Percentiles rank a stretch among this genome's conserved stretches.
These are phyloP conservation scores for Parasteatoda tepidariorum DNA, from an alignment of 1,140 invertebrate genomes.

Conservation along the genomic window DNA sequence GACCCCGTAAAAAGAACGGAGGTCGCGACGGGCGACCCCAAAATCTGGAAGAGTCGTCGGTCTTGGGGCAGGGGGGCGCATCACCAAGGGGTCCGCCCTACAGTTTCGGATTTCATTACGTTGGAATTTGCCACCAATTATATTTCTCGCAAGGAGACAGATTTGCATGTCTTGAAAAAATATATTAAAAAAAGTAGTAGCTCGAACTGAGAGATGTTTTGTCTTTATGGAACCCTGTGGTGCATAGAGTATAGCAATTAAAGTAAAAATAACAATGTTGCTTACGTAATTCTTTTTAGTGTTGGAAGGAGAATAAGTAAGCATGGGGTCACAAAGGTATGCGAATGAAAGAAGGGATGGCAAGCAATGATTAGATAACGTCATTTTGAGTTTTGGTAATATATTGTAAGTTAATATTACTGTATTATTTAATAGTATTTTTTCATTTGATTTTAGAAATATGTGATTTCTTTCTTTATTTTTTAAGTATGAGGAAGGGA, in stretches of 20 bases:
- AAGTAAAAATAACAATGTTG: background rate
- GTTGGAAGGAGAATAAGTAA: background rate
- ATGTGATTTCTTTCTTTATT: too few species aligned
- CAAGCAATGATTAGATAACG: too few species aligned
- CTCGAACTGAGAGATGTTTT: background rate
- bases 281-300: background rate
- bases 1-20: slow-evolving; percentile 30
- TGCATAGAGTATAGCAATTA: background rate
- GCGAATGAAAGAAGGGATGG: too few species aligned
- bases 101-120: slow-evolving; percentile 31
- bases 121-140: slow-evolving; percentile 42
- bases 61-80: background rate
- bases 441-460: too few species aligned
- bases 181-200: background rate
- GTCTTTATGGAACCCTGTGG: background rate
- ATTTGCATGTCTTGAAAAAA: slow-evolving; percentile 25
- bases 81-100: background rate
- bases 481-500: too few species aligned
- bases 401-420: too few species aligned
- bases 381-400: too few species aligned
- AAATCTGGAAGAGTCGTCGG: slow-evolving; percentile 5
- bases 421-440: too few species aligned
- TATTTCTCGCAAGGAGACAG: slow-evolving; percentile 17
- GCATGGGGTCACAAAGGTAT: background rate
- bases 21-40: background rate